These are phyloP conservation scores for Ptychodera flava DNA, from an alignment of 35 echinoderm and acorn worm species.

Conservation along the genomic window DNA sequence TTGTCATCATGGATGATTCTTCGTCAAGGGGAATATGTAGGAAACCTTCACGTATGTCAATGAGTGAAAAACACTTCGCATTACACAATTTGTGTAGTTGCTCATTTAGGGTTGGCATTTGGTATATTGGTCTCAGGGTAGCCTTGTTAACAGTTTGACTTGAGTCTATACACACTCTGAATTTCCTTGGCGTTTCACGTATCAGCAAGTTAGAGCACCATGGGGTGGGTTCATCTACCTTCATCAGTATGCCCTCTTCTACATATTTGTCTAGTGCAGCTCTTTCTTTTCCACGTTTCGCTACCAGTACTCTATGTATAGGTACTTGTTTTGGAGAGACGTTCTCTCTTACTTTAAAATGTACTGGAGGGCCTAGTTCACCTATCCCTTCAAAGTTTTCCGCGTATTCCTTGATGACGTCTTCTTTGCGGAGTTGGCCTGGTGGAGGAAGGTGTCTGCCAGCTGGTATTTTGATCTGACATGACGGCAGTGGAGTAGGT, in stretches of 20 bases:
- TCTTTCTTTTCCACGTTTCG: too few species aligned
- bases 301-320: too few species aligned
- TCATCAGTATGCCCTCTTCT: too few species aligned
- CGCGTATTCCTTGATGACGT: background rate
- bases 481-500: background rate
- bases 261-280: too few species aligned
- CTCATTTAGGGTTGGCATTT: background rate
- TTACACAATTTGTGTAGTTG: too few species aligned
- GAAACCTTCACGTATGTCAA: too few species aligned
- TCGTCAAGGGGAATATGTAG: too few species aligned
- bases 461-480: background rate
- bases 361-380: background rate
- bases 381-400: background rate
- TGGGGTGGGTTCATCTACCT: too few species aligned
- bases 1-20: conserved; percentile 56
- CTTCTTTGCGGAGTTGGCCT: background rate
- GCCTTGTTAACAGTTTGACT: background rate
- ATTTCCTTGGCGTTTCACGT: background rate
- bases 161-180: background rate
- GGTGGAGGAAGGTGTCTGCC: background rate
- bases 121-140: background rate
- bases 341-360: background rate
- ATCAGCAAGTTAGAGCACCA: too few species aligned
- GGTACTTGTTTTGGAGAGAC: background rate
- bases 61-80: too few species aligned